phyloP scores from a whole-genome alignment of 2,888 invertebrate species.

The Gastrophysa polygoni region DNA sequence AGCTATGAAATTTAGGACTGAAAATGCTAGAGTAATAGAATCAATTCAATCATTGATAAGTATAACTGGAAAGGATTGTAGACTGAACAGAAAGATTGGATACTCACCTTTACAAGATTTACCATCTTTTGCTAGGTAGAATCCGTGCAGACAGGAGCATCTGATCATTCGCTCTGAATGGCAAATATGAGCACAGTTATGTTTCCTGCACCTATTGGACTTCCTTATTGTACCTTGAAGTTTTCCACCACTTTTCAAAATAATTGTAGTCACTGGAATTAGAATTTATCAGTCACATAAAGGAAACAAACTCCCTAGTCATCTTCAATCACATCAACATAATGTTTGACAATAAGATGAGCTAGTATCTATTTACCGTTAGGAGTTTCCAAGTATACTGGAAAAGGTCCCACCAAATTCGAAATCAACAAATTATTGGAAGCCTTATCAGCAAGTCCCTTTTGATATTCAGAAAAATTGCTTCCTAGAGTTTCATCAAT shows the following conservation, averaged over 20 bases:
- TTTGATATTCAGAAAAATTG: constrained; percentile 29
- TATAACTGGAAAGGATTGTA: no score
- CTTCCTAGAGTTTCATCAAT: constrained; percentile 34
- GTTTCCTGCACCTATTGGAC: constrained; percentile 36
- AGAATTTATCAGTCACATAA: no score
- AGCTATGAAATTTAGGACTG: no score
- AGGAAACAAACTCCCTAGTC: no score
- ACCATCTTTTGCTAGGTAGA: constrained; percentile 52
- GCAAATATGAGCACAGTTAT: constrained; percentile 60
- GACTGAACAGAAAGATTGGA: no score
- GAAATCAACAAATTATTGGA: background rate
- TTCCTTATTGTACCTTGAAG: background rate
- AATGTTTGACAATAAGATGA: no score
- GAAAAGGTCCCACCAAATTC: constrained; percentile 17
- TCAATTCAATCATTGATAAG: no score
- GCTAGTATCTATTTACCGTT: background rate
- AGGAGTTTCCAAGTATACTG: background rate
- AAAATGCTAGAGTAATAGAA: no score
- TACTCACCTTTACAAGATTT: constrained; percentile 56
- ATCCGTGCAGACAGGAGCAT: constrained; percentile 61
- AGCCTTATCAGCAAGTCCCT: background rate
- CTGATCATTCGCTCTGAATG: constrained; percentile 52
- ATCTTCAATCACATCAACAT: no score
- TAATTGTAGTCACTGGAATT: background rate
- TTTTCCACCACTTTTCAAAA: background rate